phyloP scores from a whole-genome alignment of 2,888 invertebrate genomes.

The Andrena bucephala region DNA sequence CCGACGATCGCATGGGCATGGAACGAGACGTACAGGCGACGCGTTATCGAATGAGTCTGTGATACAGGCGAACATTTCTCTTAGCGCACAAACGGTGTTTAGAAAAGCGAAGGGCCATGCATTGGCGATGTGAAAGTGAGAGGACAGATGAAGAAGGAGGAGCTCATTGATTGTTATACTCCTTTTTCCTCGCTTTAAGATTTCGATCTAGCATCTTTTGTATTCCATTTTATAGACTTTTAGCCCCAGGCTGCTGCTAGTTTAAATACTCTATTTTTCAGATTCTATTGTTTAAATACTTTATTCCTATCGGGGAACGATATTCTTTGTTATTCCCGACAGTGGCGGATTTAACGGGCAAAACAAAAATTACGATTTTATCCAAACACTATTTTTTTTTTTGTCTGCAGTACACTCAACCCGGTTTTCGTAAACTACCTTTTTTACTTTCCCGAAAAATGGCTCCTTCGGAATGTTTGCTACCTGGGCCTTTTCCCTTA shows the following conservation, averaged over 20 bases:
- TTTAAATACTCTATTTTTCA: conserved; percentile 63
- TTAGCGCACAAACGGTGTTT: conserved; percentile 59
- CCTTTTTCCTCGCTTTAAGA: conserved; percentile 50
- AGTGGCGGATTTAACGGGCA: no score
- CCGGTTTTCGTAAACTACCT: no score
- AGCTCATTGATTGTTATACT: conserved; percentile 55
- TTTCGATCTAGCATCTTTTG: conserved; percentile 58
- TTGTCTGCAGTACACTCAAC: no score
- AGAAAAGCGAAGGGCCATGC: conserved; percentile 17
- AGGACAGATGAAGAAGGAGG: conserved; percentile 4
- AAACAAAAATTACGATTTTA: no score
- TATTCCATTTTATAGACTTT: conserved; percentile 62
- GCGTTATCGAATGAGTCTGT: conserved; percentile 60
- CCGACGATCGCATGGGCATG: conserved; percentile 24
- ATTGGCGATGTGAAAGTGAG: conserved; percentile 9
- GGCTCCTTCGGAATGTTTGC: no score
- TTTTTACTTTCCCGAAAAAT: no score
- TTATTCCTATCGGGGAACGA: conserved; percentile 37
- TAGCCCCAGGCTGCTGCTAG: conserved; percentile 49
- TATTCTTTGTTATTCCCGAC: conserved; percentile 15
- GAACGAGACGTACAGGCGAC: conserved; percentile 21
- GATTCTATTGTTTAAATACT: conserved; percentile 60
- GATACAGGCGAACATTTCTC: conserved; percentile 66
- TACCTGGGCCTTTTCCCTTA: no score
- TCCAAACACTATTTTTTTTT: no score